Evolutionary conservation across 2,888 invertebrate genomes (phyloP), one percentile per base, ranked within the genome.

Genomic region (Spialia ferax): DNA sequence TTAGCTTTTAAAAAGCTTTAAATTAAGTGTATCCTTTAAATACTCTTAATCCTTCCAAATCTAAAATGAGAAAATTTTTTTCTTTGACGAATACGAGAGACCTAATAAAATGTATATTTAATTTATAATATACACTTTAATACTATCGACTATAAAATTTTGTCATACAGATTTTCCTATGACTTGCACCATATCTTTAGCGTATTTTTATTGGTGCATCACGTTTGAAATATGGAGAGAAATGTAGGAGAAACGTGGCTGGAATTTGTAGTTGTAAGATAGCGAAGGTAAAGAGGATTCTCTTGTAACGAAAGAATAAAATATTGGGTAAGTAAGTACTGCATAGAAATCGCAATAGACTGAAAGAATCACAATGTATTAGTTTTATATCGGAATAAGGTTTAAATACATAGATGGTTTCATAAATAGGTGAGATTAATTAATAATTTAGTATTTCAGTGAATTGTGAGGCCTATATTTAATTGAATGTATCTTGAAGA

Each of bases 211-310:
- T 82, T 83, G 81, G 84, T 83, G 83, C 83, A 86, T 75, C 82
- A 77, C 77, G 74, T 80, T 80, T 83, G 83, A 84, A 86, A 85
- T 86, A 87, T 86, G 81, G 81, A 81, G 81, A 82, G 82, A 78
- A 85, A 85, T 79, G 78, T 79, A 65, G 73, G 73, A 73, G 70
- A 73, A 75, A 82, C 89, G 87, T 88, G 88, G 82, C 80, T 73
- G 66, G 87, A 82, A 82, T 86, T 73, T 75, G 71, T 71, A 77
- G 73, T 71, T 68, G 69, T 66, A 70, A 69, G 66, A 73, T 80
- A 77, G 26, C 20, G 10, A 75, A 76, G 69, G 71, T 69, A 73
- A 42, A 64, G 55, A 56, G 61, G 50, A 70, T 70, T 70, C 71
- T 63, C 57, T 69, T 64, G 50, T 69, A 22, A 54, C 42, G 65